Evolutionary conservation across 35 echinoderm and acorn worm genomes (phyloP).

Genomic region (Heliocidaris tuberculata): DNA sequence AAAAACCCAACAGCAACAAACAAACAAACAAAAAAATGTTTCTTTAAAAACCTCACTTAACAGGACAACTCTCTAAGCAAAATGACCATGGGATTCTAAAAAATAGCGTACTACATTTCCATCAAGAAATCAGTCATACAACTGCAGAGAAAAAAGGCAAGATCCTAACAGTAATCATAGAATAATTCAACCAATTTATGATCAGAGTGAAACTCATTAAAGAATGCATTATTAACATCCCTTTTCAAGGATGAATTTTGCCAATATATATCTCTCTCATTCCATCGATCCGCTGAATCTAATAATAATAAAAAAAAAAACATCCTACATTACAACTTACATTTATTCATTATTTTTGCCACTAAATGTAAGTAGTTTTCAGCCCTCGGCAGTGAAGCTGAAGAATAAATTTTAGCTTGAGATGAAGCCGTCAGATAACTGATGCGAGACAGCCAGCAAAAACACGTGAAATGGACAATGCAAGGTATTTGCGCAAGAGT

Average conservation of each 20-base stretch:
- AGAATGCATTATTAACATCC: neutral
- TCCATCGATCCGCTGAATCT: neutral
- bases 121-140: neutral
- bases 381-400: neutral
- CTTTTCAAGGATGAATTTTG: neutral
- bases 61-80: neutral
- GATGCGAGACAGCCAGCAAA: neutral
- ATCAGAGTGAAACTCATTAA: neutral
- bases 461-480: neutral
- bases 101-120: neutral
- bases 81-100: neutral
- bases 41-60: too few relatives aligned
- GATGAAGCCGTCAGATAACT: neutral
- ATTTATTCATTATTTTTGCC: neutral
- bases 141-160: neutral
- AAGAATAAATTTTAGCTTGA: neutral
- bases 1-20: too few relatives aligned
- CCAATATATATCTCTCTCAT: neutral
- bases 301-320: neutral
- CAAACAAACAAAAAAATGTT: too few relatives aligned
- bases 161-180: neutral
- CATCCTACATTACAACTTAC: slow-evolving; percentile 3
- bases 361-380: neutral
- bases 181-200: neutral
- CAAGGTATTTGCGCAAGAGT: neutral